Conservation (phyloP, 2,888 invertebrate genomes). For the Aleiodes alternator region DNA sequence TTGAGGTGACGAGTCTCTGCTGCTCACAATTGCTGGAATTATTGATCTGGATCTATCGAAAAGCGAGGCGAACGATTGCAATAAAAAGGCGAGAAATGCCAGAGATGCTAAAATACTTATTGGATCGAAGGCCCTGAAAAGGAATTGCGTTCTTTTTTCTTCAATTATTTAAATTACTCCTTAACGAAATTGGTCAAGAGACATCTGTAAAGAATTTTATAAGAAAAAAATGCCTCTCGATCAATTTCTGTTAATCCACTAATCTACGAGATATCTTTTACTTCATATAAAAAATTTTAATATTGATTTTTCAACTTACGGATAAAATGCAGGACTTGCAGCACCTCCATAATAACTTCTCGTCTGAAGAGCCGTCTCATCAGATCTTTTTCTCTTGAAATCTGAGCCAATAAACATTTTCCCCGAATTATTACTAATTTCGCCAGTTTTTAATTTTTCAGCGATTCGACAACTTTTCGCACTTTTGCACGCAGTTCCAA, state of each 20-base stretch:
- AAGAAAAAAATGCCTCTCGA: no score
- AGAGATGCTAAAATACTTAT: slow-evolving; percentile 72
- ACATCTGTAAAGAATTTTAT: no score
- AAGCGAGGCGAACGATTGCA: slow-evolving; percentile 71
- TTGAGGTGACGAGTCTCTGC: slow-evolving; percentile 56
- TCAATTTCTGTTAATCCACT: no score
- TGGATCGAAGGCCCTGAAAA: slow-evolving; percentile 72
- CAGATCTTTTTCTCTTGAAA: not conserved
- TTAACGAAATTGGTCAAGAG: no score
- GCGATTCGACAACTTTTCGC: not conserved
- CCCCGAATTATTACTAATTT: not conserved
- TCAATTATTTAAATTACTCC: no score
- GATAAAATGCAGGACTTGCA: slow-evolving; percentile 36
- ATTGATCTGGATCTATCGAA: slow-evolving; percentile 71
- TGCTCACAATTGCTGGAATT: slow-evolving; percentile 66
- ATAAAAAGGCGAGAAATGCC: slow-evolving; percentile 73
- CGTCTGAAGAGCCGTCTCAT: not conserved
- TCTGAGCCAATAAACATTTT: not conserved
- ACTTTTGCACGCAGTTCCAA: not conserved
- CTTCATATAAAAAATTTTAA: not conserved
- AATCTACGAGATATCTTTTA: not conserved
- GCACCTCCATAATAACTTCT: slow-evolving; percentile 29
- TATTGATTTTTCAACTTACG: slow-evolving; percentile 13
- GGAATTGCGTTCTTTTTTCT: not conserved
- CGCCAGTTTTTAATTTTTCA: slow-evolving; percentile 7